Base-by-base conservation (phyloP, 1,140 invertebrate species). In the Temnothorax curvispinosus region DNA sequence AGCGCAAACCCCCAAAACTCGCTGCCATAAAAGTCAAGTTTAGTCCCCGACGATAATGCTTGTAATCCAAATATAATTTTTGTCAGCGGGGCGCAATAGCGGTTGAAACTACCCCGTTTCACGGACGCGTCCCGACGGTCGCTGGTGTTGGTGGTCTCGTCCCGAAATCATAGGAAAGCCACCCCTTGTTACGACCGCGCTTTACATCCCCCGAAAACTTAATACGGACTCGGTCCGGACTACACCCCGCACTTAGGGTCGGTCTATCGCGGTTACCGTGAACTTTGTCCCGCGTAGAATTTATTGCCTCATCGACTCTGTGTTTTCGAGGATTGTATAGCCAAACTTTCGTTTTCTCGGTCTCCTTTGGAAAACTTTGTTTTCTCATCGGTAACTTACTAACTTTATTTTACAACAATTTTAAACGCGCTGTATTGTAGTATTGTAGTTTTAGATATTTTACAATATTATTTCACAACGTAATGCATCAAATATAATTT, bases 41-140 rank as follows among this genome's bases (percentile, higher is more conserved):
- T 94, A 95, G 94, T 94, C 88, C 89, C 82, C 92, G 92, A 93
- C 92, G 94, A 95, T 95, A 95, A 95, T 95, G 94, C 94, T 95
- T 94, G 94, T 95, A 94, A 95, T 95, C 94, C 94, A 94, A 95
- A 95, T 95, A 95, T 94, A 95, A 95, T 95, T 95, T 93, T 93
- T 92, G 92, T 93, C 87, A 69, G 88, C 90, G 92, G 88, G 90
- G 86, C 27, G 90, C 87, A 78, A 78, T 90, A 52, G 32, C 67
- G 85, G 87, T 91, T 82, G 81, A 86, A 90, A 89, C 86, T 89
- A 90, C 85, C 87, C 89, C 72, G 50, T 82, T 88, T 89, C 80
- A 82, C 62, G 78, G 64, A 86, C 85, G 32, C 27, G 76, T 82
- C 88, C 75, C 60, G 74, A 50, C 32, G 65, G 38, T 75, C 87